phyloP scores from a whole-genome alignment of 2,797 vertebrate species.

The Enteromius radiatus region DNA sequence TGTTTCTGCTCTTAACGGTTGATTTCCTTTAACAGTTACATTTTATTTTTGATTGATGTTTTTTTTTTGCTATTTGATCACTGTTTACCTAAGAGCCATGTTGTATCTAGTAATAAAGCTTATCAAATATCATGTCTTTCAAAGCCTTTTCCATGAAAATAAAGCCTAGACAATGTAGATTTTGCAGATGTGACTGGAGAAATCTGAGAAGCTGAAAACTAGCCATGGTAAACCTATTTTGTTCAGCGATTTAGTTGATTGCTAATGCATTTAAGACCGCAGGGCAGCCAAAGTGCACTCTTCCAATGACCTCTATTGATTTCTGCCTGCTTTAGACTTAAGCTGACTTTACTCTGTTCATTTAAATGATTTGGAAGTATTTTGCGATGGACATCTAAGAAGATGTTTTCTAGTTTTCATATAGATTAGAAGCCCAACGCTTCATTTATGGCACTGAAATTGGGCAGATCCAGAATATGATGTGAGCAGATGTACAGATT shows the following conservation, averaged over 20 bases:
- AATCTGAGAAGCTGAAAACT: neutral
- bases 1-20: conserved; percentile 3
- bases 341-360: conserved; percentile 21
- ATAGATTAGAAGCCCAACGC: neutral
- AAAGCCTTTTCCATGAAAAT: neutral
- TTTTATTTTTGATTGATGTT: neutral
- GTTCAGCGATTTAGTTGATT: conserved; percentile 13
- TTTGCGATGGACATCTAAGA: neutral
- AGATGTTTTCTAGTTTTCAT: conserved; percentile 1
- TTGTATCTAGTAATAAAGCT: neutral
- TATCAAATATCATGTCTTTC: neutral
- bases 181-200: neutral
- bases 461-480: neutral
- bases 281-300: neutral
- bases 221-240: neutral
- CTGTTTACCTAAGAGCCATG: neutral
- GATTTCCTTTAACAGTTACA: conserved; percentile 6
- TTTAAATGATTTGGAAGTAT: conserved; percentile 21
- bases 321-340: conserved; percentile 25
- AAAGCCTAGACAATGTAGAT: neutral
- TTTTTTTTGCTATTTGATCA: neutral
- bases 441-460: neutral
- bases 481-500: neutral
- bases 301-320: conserved; percentile 44
- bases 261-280: conserved; percentile 29